Percentiles rank a stretch among this genome's conserved stretches.
Conservation (phyloP, 2,113 vertebrate species). For the Dinomys branickii region DNA sequence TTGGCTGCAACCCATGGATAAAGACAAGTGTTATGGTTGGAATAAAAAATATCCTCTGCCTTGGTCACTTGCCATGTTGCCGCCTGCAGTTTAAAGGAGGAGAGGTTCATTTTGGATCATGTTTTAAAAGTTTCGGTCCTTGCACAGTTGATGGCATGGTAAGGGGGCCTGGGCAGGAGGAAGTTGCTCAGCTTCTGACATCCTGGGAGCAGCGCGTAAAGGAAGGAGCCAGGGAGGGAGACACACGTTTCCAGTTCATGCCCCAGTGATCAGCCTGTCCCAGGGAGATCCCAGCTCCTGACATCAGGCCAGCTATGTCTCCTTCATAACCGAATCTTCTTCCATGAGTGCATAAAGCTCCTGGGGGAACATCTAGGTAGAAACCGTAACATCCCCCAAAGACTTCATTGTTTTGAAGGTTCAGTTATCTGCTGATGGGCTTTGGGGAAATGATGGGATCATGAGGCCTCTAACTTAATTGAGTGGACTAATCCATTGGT, state of each 20-base stretch:
- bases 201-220: too few relatives aligned
- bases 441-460: not conserved
- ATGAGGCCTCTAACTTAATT: too few relatives aligned
- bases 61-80: not conserved
- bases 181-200: not conserved
- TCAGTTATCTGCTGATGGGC: not conserved
- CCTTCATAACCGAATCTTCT: not conserved
- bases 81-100: not conserved
- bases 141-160: not conserved
- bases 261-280: too few relatives aligned
- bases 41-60: not conserved
- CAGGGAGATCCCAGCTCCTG: not conserved
- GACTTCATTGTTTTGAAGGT: not conserved
- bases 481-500: not conserved
- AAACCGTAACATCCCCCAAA: not conserved
- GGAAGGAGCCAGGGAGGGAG: too few relatives aligned
- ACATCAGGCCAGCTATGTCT: not conserved
- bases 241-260: too few relatives aligned
- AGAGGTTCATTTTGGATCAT: not conserved
- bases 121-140: not conserved
- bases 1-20: not conserved
- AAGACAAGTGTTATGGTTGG: not conserved
- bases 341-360: not conserved
- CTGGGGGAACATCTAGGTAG: not conserved
- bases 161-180: not conserved